A percentile compares a stretch with the other conserved stretches of the same genome.
Conservation (phyloP, 2,888 invertebrate genomes). For the Heteromurus nitidus region DNA sequence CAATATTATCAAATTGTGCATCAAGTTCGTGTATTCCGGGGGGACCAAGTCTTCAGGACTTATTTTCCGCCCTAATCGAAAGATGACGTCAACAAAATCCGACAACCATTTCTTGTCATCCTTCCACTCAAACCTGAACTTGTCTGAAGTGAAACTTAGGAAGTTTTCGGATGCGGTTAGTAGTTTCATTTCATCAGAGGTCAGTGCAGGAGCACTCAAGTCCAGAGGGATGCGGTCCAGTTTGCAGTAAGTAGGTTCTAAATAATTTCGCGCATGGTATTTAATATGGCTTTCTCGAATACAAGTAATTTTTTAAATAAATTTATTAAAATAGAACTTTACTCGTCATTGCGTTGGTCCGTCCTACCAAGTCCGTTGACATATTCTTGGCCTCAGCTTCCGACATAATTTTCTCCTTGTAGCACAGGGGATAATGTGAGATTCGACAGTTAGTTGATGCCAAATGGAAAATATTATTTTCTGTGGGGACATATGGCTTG, state of each 20-base stretch:
- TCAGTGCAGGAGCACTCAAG: background rate
- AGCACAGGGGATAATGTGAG: slow-evolving; percentile 36
- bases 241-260: background rate
- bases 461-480: background rate
- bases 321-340: too few relatives aligned
- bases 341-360: too few relatives aligned
- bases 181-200: background rate
- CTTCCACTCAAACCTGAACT: slow-evolving; percentile 11
- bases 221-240: slow-evolving; percentile 19
- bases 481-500: background rate
- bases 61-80: background rate
- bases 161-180: too few relatives aligned
- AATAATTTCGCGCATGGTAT: too few relatives aligned
- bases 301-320: too few relatives aligned
- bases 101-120: slow-evolving; percentile 12
- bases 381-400: too few relatives aligned
- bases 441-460: slow-evolving; percentile 30
- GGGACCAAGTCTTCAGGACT: background rate
- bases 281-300: too few relatives aligned
- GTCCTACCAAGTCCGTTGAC: too few relatives aligned
- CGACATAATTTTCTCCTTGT: slow-evolving; percentile 30
- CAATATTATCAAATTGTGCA: slow-evolving; percentile 33
- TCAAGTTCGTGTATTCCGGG: background rate
- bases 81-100: background rate
- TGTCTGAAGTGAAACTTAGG: background rate